Evolutionary conservation across 2,888 invertebrate species (phyloP).

Genomic region (Dexiosoma caninum): DNA sequence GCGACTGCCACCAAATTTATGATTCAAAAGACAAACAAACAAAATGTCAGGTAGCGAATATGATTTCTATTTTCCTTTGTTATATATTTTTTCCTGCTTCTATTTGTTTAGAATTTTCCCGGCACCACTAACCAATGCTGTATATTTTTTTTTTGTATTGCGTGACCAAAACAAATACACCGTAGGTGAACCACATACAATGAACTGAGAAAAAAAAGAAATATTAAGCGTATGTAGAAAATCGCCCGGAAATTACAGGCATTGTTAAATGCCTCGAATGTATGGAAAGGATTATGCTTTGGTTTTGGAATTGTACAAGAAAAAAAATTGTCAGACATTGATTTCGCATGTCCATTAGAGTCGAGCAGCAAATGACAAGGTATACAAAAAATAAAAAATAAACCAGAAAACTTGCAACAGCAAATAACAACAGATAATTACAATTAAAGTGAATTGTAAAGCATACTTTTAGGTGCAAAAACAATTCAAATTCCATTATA

Average conservation of each 20-base stretch:
- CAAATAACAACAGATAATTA: slow-evolving; percentile 49
- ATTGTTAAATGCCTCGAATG: slow-evolving; percentile 26
- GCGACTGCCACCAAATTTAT: not conserved
- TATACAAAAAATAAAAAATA: not conserved
- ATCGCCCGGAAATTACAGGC: slow-evolving; percentile 55
- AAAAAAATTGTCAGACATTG: slow-evolving; percentile 34
- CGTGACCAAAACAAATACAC: slow-evolving; percentile 57
- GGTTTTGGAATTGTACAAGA: not conserved
- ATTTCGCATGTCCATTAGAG: slow-evolving; percentile 46
- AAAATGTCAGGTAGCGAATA: not conserved
- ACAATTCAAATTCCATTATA: not conserved
- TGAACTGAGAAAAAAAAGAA: not conserved
- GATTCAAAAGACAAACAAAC: not conserved
- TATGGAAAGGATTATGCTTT: slow-evolving; percentile 18
- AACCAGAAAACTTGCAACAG: not conserved
- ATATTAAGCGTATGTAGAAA: slow-evolving; percentile 34
- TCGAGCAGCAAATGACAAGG: not conserved
- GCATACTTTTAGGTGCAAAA: slow-evolving; percentile 40
- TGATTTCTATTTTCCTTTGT: not conserved
- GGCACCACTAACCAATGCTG: slow-evolving; percentile 5
- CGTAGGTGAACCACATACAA: slow-evolving; percentile 23
- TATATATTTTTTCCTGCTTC: not conserved
- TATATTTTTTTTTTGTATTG: slow-evolving; percentile 36
- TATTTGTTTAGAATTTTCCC: not conserved
- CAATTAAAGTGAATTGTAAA: slow-evolving; percentile 55